These are phyloP conservation scores for Lepidonotus clava DNA, from an alignment of 2,888 invertebrate species.

Conservation along the genomic window DNA sequence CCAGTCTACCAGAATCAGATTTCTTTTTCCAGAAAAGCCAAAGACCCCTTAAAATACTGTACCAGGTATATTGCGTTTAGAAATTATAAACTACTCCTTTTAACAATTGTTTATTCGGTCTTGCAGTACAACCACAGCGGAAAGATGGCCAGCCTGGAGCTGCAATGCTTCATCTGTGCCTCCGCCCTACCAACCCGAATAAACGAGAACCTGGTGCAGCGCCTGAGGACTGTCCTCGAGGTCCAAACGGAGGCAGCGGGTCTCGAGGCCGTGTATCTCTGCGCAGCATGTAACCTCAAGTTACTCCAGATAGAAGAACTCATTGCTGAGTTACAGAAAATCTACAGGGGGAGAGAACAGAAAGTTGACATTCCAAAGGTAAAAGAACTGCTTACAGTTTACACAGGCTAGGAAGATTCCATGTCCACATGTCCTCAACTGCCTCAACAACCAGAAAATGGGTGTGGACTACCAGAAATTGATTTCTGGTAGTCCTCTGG, in stretches of 20 bases:
- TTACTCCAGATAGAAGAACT: constrained; percentile 29
- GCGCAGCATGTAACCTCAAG: background rate
- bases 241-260: background rate
- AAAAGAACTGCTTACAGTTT: too few relatives aligned
- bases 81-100: background rate
- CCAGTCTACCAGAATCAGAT: background rate
- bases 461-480: too few relatives aligned
- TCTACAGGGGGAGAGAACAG: background rate
- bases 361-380: background rate
- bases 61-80: background rate
- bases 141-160: background rate
- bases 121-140: background rate
- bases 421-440: too few relatives aligned
- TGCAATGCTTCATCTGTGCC: background rate
- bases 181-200: background rate
- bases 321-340: background rate
- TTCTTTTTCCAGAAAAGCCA: background rate
- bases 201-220: background rate
- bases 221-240: background rate
- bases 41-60: background rate
- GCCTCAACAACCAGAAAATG: too few relatives aligned
- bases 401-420: too few relatives aligned
- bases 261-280: constrained; percentile 16
- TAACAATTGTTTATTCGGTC: background rate
- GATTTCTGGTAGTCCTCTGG: too few relatives aligned